These are phyloP conservation scores for Arenaria interpres DNA, from an alignment of 2,113 vertebrate genomes.

Conservation along the genomic window DNA sequence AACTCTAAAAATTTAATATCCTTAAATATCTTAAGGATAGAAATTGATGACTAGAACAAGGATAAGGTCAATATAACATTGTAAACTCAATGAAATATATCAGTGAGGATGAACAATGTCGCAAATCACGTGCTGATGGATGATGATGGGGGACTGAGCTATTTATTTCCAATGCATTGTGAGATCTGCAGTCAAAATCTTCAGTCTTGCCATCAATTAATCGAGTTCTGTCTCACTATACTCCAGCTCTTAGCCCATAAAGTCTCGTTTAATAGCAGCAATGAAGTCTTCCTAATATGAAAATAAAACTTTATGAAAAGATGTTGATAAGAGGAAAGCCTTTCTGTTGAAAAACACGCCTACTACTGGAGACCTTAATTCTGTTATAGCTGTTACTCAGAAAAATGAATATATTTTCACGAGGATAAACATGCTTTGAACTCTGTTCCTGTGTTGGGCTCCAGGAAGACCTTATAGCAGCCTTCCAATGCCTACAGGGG, in stretches of 20 bases:
- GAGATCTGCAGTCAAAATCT: background rate
- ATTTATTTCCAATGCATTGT: background rate
- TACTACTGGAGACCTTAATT: background rate
- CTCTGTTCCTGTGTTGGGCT: background rate
- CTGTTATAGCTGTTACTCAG: background rate
- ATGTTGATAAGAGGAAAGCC: background rate
- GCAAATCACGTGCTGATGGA: background rate
- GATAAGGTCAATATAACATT: slow-evolving; percentile 48
- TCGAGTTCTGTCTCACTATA: background rate
- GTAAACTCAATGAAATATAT: slow-evolving; percentile 39
- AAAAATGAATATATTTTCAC: background rate
- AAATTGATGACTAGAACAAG: slow-evolving; percentile 30
- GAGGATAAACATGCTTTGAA: background rate
- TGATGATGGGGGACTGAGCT: background rate
- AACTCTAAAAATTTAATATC: slow-evolving; percentile 16
- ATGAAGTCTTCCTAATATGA: background rate
- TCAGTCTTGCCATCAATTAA: background rate
- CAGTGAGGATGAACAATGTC: background rate
- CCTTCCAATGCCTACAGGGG: background rate
- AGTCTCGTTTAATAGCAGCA: background rate
- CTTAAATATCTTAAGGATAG: slow-evolving; percentile 14
- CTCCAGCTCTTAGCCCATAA: background rate
- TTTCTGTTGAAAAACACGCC: background rate
- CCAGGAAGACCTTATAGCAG: too few relatives aligned
- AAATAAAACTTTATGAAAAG: background rate